phyloP scores from a whole-genome alignment of 2,113 vertebrate genomes.

The Globicephala melas region DNA sequence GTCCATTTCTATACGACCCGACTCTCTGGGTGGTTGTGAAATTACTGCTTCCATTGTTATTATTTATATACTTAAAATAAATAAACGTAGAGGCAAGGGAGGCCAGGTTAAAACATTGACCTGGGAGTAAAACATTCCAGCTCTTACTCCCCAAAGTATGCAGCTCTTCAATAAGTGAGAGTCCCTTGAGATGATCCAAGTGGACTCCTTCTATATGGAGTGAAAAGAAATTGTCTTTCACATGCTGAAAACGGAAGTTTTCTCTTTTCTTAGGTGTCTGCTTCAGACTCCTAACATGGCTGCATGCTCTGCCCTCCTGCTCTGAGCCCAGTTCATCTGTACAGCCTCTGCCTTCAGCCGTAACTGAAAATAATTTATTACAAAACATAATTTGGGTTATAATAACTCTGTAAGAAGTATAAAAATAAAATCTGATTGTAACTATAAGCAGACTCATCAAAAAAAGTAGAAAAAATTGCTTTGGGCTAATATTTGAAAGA shows the following conservation, averaged over 20 bases:
- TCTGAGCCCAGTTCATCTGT: neutral
- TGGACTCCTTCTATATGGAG: neutral
- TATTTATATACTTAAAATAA: neutral
- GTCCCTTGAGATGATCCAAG: neutral
- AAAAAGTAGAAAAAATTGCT: neutral
- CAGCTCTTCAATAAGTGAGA: neutral
- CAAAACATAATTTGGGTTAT: neutral
- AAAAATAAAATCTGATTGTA: neutral
- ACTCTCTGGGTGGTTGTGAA: neutral
- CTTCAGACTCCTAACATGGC: neutral
- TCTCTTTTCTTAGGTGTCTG: neutral
- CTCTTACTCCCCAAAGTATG: neutral
- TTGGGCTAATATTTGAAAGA: neutral
- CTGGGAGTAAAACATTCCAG: neutral
- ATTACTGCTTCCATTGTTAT: neutral
- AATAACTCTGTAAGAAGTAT: neutral
- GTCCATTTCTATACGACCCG: neutral
- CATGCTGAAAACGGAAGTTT: neutral
- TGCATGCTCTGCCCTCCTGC: neutral
- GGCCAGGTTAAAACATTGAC: neutral
- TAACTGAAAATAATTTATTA: constrained; percentile 16
- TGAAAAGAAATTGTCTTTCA: neutral
- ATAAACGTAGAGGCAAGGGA: neutral
- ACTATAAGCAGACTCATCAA: neutral
- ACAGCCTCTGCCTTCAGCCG: neutral